Conservation (phyloP, 2,113 vertebrate genomes). For the Redunca redunca region DNA sequence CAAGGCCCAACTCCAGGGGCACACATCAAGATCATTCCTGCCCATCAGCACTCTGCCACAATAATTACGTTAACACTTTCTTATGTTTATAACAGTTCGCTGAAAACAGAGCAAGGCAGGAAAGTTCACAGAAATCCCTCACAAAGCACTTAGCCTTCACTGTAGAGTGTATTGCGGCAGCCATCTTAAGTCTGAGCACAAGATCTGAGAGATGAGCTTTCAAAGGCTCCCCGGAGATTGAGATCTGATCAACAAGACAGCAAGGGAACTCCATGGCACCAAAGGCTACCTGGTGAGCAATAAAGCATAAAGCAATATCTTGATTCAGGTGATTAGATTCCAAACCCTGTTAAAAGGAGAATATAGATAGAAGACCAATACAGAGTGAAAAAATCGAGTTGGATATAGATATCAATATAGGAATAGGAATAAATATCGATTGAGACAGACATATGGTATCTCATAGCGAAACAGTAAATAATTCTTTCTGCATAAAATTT, state of each 20-base stretch:
- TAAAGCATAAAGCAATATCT: background rate
- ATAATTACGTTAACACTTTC: background rate
- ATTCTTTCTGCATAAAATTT: background rate
- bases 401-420: background rate
- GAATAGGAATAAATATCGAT: background rate
- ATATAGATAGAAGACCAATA: background rate
- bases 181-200: background rate
- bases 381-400: background rate
- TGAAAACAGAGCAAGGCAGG: background rate
- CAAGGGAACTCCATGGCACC: background rate
- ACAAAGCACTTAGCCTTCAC: background rate
- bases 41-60: background rate
- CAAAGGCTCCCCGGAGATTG: background rate
- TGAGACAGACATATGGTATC: background rate
- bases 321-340: background rate
- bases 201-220: background rate
- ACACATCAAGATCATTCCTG: background rate
- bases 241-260: background rate
- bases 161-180: background rate
- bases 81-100: background rate
- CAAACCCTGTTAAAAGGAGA: background rate
- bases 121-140: background rate
- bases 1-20: background rate
- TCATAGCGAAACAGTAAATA: background rate
- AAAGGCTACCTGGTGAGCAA: background rate